Conservation (phyloP, 64 coral and sea anemone genomes). For the Montipora capricornis region DNA sequence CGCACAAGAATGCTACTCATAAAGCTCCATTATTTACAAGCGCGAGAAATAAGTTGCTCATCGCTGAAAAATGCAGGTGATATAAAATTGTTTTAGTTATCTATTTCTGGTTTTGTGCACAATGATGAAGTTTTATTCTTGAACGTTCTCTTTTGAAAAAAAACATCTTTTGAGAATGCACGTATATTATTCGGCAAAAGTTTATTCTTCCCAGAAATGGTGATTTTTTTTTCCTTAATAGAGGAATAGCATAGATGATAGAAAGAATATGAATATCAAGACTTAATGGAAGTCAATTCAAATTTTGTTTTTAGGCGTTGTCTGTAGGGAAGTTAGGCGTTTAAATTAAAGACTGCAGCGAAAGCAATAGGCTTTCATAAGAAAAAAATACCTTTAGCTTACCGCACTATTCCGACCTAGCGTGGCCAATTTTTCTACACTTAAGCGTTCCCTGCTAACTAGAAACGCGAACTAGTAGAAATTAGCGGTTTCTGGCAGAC, state of each 20-base stretch:
- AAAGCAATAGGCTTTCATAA: too few species aligned
- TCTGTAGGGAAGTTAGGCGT: not conserved
- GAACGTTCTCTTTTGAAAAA: too few species aligned
- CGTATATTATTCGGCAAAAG: not conserved
- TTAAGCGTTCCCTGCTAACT: too few species aligned
- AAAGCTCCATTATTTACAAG: not conserved
- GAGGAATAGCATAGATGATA: not conserved
- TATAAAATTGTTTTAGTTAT: too few species aligned
- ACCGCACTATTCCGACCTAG: too few species aligned
- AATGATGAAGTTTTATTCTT: too few species aligned
- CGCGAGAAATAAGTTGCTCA: not conserved
- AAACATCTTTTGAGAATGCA: not conserved
- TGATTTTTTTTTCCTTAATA: not conserved
- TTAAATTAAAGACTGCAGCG: too few species aligned
- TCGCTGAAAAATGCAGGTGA: not conserved
- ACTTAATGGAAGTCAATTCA: not conserved
- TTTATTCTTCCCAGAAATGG: not conserved
- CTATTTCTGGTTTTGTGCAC: too few species aligned
- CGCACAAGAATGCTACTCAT: not conserved
- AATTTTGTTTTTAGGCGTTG: not conserved
- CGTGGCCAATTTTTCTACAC: too few species aligned
- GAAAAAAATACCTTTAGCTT: too few species aligned
- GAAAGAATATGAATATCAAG: not conserved
- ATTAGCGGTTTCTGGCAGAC: too few species aligned
- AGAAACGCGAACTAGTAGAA: too few species aligned